Evolutionary conservation across 1,140 invertebrate species (phyloP), one percentile per base, ranked within the genome.

Genomic region (Pseudobourletiella spinata): DNA sequence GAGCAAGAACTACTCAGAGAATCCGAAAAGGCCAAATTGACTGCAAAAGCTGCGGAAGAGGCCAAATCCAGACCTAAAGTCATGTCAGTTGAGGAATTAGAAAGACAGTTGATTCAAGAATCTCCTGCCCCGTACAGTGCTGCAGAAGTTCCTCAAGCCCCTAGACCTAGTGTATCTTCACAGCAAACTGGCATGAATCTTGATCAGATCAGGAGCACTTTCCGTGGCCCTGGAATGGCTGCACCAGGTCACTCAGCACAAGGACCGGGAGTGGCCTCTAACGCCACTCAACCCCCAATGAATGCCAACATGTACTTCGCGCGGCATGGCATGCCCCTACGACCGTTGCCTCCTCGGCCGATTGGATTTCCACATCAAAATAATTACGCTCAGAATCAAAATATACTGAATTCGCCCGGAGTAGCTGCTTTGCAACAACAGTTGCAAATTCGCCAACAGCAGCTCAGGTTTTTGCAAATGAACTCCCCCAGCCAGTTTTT

Each of bases 71-170:
- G 52, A 35, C 64, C 65, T 3, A 64, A 59, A 50, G 26, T 67
- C 3, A 35, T 64, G 42, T 61, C 62, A 6, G 52, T 63, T 15
- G 66, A 67, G 32, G 66, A 67, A 15, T 22, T 67, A 20, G 66
- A 67, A 24, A 29, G 62, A 15, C 46, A 61, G 43, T 44, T 65
- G 16, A 57, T 61, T 35, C 43, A 48, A 26, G 59, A 25, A 28
- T 61, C 63, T 24, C 32, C 58, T 26, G n/a, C 24, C 14, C 46
- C 18, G 8, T 20, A 14, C 14, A 46, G 18, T 24, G 25, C 28
- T 14, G 44, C 44, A 48, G 35, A 11, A 11, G 43, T 46, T 20
- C 48, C 48, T 51, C 11, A 8, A 15, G 48, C 28, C 14, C 48
- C 48, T 26, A 26, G 48, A 24, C 48, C 6, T 6, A 24, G 25